Evolutionary conservation across 2,888 invertebrate genomes (phyloP).

Genomic region (Leptogaster cylindrica): DNA sequence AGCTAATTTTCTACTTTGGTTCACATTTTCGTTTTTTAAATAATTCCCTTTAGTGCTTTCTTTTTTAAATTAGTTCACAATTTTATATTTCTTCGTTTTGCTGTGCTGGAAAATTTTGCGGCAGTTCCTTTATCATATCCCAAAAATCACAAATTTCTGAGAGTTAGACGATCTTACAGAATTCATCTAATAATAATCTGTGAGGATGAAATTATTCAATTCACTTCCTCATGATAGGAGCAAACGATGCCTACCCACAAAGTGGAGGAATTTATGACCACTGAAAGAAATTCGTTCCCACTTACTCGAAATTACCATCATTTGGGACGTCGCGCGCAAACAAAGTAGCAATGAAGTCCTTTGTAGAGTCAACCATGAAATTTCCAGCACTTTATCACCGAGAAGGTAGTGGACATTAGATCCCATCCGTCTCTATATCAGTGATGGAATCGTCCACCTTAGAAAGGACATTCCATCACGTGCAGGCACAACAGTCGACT

Average conservation of each 20-base stretch:
- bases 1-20: too few species aligned
- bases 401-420: neutral
- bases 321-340: neutral
- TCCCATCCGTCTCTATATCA: too few species aligned
- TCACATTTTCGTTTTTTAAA: too few species aligned
- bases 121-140: too few species aligned
- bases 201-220: neutral
- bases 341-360: neutral
- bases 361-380: neutral
- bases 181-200: too few species aligned
- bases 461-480: neutral
- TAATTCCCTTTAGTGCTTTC: too few species aligned
- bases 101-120: too few species aligned
- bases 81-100: too few species aligned
- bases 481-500: neutral
- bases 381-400: neutral
- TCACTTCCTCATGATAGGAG: neutral
- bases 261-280: neutral
- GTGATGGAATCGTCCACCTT: too few species aligned
- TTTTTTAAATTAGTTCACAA: too few species aligned
- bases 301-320: neutral
- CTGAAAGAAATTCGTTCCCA: constrained; percentile 2
- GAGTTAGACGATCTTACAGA: too few species aligned
- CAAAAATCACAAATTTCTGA: too few species aligned
- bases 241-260: constrained; percentile 4